Conservation (phyloP, 2,797 vertebrate genomes). For the Mareca penelope region DNA sequence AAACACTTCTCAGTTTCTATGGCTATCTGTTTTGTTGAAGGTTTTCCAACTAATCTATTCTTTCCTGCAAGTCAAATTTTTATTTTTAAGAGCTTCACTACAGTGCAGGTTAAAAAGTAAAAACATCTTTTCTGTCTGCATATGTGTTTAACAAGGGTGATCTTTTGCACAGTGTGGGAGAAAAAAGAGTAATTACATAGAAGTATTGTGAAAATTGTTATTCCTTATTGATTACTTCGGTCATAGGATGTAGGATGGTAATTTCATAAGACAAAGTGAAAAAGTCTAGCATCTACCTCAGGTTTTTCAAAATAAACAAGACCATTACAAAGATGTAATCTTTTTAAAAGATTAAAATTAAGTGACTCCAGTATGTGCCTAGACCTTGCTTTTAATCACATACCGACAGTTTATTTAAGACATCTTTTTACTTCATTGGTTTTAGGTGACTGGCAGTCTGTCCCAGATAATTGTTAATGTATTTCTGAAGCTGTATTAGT, state of each 20-base stretch:
- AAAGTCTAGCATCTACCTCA: neutral
- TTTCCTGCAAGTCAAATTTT: neutral
- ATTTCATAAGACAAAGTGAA: neutral
- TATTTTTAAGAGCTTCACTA: neutral
- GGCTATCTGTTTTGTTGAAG: neutral
- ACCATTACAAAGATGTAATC: neutral
- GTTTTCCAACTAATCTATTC: neutral
- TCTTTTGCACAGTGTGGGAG: neutral
- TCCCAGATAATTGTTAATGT: neutral
- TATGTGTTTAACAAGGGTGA: neutral
- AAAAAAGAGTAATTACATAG: neutral
- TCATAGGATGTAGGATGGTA: neutral
- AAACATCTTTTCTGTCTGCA: neutral
- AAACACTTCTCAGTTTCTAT: neutral
- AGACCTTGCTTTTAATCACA: neutral
- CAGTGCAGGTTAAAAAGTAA: neutral
- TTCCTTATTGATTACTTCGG: neutral
- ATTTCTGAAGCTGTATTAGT: constrained; percentile 1
- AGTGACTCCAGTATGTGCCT: neutral
- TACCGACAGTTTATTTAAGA: neutral
- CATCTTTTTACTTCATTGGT: neutral
- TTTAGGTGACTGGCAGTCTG: neutral
- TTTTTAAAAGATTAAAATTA: neutral
- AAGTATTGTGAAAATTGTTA: neutral
- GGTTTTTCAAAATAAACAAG: neutral